These are phyloP conservation scores for Harpegnathos saltator DNA, from an alignment of 1,140 invertebrate species.

Conservation along the genomic window DNA sequence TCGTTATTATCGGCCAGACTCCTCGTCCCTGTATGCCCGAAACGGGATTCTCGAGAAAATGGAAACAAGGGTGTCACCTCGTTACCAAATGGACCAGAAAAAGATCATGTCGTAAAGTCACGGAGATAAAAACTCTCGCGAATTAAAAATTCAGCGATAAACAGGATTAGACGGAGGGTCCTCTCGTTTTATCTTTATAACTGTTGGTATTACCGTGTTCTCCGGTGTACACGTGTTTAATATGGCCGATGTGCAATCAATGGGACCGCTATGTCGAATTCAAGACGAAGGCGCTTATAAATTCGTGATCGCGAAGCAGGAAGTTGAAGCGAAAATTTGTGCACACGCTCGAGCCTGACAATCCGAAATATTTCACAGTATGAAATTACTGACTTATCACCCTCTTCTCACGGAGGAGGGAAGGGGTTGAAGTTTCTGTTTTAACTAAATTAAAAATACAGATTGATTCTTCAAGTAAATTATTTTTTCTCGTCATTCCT, in stretches of 20 bases:
- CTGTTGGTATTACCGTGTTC: conserved; percentile 48
- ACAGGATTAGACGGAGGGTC: conserved; percentile 8
- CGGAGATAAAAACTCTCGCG: conserved; percentile 40
- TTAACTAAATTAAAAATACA: too few species aligned
- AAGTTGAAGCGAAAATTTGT: too few species aligned
- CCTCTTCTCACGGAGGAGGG: too few species aligned
- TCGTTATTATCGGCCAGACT: conserved; percentile 25
- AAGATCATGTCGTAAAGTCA: conserved; percentile 31
- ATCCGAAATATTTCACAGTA: too few species aligned
- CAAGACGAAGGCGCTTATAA: not conserved
- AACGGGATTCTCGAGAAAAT: conserved; percentile 37
- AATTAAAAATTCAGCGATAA: conserved; percentile 58
- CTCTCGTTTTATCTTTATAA: conserved; percentile 50
- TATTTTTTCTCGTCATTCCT: too few species aligned
- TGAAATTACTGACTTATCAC: too few species aligned
- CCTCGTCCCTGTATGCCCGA: conserved; percentile 2
- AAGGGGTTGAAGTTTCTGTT: too few species aligned
- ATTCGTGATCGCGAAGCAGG: too few species aligned
- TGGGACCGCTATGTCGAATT: not conserved
- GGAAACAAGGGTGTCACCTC: conserved; percentile 42
- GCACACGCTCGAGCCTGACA: too few species aligned
- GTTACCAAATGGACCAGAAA: conserved; percentile 54
- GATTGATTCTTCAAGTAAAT: too few species aligned
- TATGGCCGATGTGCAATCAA: conserved; percentile 30
- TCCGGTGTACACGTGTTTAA: conserved; percentile 32